A percentile compares a stretch with the other conserved stretches of the same genome.
These are phyloP conservation scores for Urocynchramus pylzowi DNA, from an alignment of 2,113 vertebrate genomes.

Conservation along the genomic window DNA sequence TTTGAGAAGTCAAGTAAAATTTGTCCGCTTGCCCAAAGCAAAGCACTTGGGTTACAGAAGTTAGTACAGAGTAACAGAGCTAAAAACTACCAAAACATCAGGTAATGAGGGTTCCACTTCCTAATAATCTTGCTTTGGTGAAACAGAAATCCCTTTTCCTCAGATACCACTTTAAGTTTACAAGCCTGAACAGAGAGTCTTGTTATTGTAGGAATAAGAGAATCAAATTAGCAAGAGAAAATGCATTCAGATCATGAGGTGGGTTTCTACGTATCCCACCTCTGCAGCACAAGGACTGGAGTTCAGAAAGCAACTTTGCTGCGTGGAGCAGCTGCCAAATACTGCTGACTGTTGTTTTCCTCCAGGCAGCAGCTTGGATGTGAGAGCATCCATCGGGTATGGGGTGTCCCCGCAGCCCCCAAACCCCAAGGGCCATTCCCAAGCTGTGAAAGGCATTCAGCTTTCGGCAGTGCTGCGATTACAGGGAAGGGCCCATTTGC, in stretches of 20 bases:
- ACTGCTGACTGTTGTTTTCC: rapidly evolving
- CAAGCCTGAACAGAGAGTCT: background rate
- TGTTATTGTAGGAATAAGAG: background rate
- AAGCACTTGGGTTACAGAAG: background rate
- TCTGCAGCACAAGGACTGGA: background rate
- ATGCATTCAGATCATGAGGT: rapidly evolving
- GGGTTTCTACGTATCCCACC: background rate
- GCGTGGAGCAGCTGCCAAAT: background rate
- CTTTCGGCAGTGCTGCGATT: background rate
- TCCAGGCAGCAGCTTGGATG: background rate
- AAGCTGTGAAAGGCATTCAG: background rate
- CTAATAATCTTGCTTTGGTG: background rate
- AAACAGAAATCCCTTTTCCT: background rate
- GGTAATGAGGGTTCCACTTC: background rate
- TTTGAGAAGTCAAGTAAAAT: background rate
- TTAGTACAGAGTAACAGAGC: background rate
- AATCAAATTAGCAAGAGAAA: background rate
- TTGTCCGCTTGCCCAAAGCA: background rate
- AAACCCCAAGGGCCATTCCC: background rate
- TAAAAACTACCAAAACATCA: background rate
- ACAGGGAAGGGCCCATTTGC: background rate
- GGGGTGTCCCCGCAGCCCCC: background rate
- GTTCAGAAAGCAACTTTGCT: background rate
- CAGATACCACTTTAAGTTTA: background rate
- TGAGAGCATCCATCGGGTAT: rapidly evolving